Evolutionary conservation across 2,888 invertebrate species (phyloP), one percentile per base, ranked within the genome.

Genomic region (Volucella inflata): DNA sequence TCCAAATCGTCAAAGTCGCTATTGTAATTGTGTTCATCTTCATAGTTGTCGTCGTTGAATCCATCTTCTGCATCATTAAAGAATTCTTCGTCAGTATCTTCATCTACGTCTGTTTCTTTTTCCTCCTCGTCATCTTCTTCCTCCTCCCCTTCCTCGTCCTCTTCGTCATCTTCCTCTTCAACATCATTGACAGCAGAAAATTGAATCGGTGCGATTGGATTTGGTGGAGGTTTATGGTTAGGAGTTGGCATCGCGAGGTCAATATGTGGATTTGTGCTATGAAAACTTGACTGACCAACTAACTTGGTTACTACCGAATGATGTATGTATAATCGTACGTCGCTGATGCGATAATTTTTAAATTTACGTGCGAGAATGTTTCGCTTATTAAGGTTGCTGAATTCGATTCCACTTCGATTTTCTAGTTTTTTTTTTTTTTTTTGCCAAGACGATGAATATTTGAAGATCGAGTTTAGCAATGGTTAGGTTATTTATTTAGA

Each of bases 181-280:
- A 55, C 55, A 9, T 53, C 17, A 12, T 53, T 38, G 1, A 46
- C 62, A 2, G 46, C 51, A 30, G 64, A 75, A 16, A 40, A 76
- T 59, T 64, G 14, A 70, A 17, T n/a, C 72, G 42, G 1, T 17
- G 30, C 21, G 10, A 70, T n/a, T 64, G 17, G 55, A 44, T 48
- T 68, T 14, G 44, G 38, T 64, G 57, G 21, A 76, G 50, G 50
- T 44, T 76, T 76, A 82, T 48, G 71, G 40, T 30, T 71, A 76
- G 38, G 17, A 51, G 46, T 65, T 76, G 76, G 51, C 76, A 75
- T 81, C 64, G 70, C 57, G 62, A 76, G 64, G 76, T 76, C 64
- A 64, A 70, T 12, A 68, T 51, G 57, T 53, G 16, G 46, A 44
- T 50, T 42, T 68, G 6, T 30, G 16, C 17, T 48, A 60, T 51